phyloP scores from a whole-genome alignment of 2,113 vertebrate genomes.

The Pelodiscus sinensis region DNA sequence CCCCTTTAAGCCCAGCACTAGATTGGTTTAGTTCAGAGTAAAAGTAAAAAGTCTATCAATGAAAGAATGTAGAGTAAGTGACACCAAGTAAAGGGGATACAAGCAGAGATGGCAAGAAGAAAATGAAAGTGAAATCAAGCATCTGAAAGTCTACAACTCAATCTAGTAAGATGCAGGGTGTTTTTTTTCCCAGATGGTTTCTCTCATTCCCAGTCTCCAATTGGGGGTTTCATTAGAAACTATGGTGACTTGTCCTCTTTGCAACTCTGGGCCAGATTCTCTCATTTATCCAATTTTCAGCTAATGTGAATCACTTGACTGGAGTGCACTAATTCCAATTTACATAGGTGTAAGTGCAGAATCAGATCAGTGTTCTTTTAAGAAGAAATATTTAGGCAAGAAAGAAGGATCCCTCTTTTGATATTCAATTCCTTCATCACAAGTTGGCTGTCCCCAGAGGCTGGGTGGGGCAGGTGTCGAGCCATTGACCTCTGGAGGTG shows the following conservation, averaged over 20 bases:
- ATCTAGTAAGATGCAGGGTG: neutral
- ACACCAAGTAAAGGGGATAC: neutral
- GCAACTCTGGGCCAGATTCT: fast-evolving
- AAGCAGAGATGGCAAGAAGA: neutral
- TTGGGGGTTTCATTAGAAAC: neutral
- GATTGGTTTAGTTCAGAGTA: neutral
- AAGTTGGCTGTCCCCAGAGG: too few relatives aligned
- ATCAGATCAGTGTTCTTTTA: neutral
- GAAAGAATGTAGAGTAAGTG: neutral
- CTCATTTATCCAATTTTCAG: neutral
- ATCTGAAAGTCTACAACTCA: neutral
- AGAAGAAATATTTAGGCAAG: neutral
- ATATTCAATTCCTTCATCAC: neutral
- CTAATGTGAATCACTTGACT: neutral
- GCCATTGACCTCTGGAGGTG: too few relatives aligned
- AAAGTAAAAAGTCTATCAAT: neutral
- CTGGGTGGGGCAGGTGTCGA: too few relatives aligned
- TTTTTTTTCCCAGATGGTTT: neutral
- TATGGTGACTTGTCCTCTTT: neutral
- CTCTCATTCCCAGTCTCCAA: neutral
- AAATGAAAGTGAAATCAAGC: neutral
- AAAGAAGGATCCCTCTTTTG: neutral
- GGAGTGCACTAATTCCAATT: neutral
- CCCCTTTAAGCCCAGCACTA: neutral
- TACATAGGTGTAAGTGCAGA: neutral